phyloP scores from a whole-genome alignment of 1,140 invertebrate species.

The Trichonephila clavata region DNA sequence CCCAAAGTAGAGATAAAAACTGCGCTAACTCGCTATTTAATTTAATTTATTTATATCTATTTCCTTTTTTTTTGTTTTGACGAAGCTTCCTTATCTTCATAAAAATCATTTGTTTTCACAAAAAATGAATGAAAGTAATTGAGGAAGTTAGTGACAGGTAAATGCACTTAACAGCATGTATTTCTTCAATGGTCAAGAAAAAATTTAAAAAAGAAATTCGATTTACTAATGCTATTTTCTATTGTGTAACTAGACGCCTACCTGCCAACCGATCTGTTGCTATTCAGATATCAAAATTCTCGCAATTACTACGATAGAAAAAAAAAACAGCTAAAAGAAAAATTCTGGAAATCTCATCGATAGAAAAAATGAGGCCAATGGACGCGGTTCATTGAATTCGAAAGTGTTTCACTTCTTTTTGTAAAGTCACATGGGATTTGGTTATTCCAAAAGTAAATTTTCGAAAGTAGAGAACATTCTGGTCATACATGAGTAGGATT shows the following conservation, averaged over 20 bases:
- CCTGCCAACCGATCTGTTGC: neutral
- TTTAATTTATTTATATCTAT: neutral
- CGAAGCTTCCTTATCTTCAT: neutral
- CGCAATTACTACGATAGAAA: neutral
- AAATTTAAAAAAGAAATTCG: neutral
- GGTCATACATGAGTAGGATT: neutral
- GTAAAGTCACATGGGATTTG: neutral
- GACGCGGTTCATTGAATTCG: slow-evolving; percentile 44
- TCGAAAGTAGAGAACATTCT: neutral
- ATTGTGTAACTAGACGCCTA: neutral
- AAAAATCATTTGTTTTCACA: neutral
- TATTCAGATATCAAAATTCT: neutral
- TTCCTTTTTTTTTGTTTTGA: neutral
- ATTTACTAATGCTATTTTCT: neutral
- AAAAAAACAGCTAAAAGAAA: neutral
- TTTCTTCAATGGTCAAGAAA: neutral
- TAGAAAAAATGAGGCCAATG: slow-evolving; percentile 21
- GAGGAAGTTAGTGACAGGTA: neutral
- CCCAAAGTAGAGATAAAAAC: neutral
- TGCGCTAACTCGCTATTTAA: neutral
- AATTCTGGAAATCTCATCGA: slow-evolving; percentile 18
- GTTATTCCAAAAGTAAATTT: neutral
- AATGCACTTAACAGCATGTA: neutral
- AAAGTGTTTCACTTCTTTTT: slow-evolving; percentile 42
- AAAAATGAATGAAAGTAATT: neutral